Evolutionary conservation across 1,140 invertebrate species (phyloP).

Genomic region (Copidosoma floridanum): DNA sequence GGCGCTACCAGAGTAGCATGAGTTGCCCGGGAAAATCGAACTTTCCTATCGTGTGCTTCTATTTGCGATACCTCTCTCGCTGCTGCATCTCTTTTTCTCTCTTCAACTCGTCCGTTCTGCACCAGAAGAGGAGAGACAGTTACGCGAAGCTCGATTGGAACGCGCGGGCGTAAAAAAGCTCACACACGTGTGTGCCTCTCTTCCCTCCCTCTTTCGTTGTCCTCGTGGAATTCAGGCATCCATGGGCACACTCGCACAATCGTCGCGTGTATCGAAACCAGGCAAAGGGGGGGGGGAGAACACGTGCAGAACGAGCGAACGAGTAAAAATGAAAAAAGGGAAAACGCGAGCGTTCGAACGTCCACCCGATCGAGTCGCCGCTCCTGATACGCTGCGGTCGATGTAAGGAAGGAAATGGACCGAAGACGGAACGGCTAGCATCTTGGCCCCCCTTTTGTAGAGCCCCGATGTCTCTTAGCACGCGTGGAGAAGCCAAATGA

Average conservation of each 20-base stretch:
- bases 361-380: conserved; percentile 34
- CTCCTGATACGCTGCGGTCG: conserved; percentile 39
- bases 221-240: no score
- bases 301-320: not conserved
- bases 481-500: no score
- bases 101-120: no score
- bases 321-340: conserved; percentile 6
- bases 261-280: no score
- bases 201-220: no score
- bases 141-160: no score
- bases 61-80: conserved; percentile 16
- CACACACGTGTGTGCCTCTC: no score
- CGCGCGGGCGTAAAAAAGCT: no score
- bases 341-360: not conserved
- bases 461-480: no score
- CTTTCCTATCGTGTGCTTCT: conserved; percentile 49
- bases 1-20: conserved; percentile 55
- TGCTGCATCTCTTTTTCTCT: not conserved
- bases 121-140: no score
- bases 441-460: conserved; percentile 16
- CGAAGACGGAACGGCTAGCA: not conserved
- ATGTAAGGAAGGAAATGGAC: conserved; percentile 21
- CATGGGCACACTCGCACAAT: no score
- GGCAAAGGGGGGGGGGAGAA: no score
- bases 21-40: conserved; percentile 54